phyloP scores from a whole-genome alignment of 2,797 vertebrate species.

The Notoglanidium macrostoma region DNA sequence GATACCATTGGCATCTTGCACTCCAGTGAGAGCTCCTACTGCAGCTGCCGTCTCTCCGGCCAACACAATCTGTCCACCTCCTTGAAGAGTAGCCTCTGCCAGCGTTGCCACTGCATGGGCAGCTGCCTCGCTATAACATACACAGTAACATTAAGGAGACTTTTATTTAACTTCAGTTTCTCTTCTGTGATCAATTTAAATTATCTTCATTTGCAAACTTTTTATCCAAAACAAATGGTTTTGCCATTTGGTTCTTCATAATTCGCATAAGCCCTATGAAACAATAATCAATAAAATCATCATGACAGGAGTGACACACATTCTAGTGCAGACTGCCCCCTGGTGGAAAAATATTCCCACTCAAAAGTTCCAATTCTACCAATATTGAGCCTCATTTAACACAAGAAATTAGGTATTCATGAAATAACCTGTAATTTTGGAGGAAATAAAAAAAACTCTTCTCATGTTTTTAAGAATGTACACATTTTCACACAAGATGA shows the following conservation, averaged over 20 bases:
- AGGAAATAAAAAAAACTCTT: background rate
- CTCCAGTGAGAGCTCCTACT: constrained; percentile 93
- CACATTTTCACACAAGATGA: background rate
- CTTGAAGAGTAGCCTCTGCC: constrained; percentile 96
- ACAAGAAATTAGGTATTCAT: background rate
- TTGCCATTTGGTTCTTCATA: background rate
- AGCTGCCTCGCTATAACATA: constrained; percentile 88
- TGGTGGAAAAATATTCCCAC: constrained; percentile 31
- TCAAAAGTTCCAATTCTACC: background rate
- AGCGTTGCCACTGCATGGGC: constrained; percentile 96
- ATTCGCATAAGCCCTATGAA: background rate
- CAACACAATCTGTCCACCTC: constrained; percentile 95
- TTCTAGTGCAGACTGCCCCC: constrained; percentile 47
- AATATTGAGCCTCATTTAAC: background rate
- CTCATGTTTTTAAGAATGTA: background rate
- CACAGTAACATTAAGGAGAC: background rate
- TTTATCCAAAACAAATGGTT: background rate
- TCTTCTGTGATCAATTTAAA: no score
- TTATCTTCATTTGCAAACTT: background rate
- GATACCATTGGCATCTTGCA: constrained; percentile 94
- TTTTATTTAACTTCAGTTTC: background rate
- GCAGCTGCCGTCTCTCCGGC: constrained; percentile 95
- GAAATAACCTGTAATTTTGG: background rate
- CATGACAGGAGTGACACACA: background rate
- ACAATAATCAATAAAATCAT: background rate